A percentile compares a stretch with the other conserved stretches of the same genome.
These are phyloP conservation scores for Arge pagana DNA, from an alignment of 2,888 invertebrate genomes.

Conservation along the genomic window DNA sequence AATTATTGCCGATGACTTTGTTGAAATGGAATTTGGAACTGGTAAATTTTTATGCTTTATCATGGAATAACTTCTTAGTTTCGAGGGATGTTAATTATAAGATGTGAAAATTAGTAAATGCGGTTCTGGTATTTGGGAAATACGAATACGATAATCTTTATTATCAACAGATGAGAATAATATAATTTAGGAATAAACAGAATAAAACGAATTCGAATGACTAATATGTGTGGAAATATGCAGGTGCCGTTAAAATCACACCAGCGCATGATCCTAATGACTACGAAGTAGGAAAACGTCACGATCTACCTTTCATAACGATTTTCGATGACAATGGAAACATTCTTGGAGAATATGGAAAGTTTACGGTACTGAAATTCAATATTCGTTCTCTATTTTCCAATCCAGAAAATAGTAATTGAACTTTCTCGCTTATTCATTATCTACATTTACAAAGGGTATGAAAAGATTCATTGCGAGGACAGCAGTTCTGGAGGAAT, in stretches of 20 bases:
- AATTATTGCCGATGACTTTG: conserved; percentile 90
- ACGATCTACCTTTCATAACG: conserved; percentile 82
- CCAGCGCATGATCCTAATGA: conserved; percentile 85
- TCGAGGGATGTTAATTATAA: background rate
- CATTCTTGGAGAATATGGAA: conserved; percentile 78
- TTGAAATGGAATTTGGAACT: conserved; percentile 94
- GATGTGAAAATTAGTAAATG: too few relatives aligned
- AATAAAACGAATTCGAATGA: too few relatives aligned
- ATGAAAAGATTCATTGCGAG: conserved; percentile 92
- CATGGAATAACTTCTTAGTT: background rate
- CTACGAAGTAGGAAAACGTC: conserved; percentile 92
- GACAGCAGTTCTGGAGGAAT: conserved; percentile 74
- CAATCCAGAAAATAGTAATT: background rate
- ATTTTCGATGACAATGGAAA: conserved; percentile 91
- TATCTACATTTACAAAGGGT: conserved; percentile 67
- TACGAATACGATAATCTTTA: background rate
- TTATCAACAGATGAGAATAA: background rate
- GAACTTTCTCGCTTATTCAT: conserved; percentile 9
- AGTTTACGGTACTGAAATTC: conserved; percentile 65
- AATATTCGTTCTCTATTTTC: background rate
- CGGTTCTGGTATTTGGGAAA: too few relatives aligned
- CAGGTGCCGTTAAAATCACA: conserved; percentile 91
- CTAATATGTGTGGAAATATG: conserved; percentile 19
- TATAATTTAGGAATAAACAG: too few relatives aligned
- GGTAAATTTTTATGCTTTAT: conserved; percentile 61